Evolutionary conservation across 2,888 invertebrate species (phyloP).

Genomic region (Drosophila anceps): DNA sequence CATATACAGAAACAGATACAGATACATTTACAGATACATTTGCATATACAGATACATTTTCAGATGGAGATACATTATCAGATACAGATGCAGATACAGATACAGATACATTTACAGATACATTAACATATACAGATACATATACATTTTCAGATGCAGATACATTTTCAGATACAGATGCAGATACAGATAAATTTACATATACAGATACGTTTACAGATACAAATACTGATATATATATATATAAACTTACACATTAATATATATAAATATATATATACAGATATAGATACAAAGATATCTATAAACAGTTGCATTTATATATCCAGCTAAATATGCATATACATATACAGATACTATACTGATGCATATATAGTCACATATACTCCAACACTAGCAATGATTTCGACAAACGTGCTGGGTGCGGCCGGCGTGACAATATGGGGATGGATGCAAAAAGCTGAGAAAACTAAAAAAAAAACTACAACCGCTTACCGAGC

Average conservation of each 20-base stretch:
- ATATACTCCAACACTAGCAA: neutral
- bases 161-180: constrained; percentile 6
- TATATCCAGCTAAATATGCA: neutral
- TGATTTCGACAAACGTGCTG: constrained; percentile 25
- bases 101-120: constrained; percentile 8
- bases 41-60: constrained; percentile 9
- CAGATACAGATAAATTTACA: constrained; percentile 9
- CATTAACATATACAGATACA: constrained; percentile 5
- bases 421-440: constrained; percentile 73
- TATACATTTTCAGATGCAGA: constrained; percentile 10
- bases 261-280: neutral
- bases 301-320: neutral
- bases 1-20: constrained; percentile 10
- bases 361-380: neutral
- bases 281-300: neutral
- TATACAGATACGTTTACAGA: constrained; percentile 10
- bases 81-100: constrained; percentile 8
- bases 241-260: constrained; percentile 2
- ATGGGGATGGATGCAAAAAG: constrained; percentile 59
- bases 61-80: constrained; percentile 4
- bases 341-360: neutral
- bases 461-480: constrained; percentile 45
- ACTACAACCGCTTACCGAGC: constrained; percentile 2
- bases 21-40: constrained; percentile 13
- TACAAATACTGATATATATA: constrained; percentile 5